Evolutionary conservation across 2,113 vertebrate genomes (phyloP).

Genomic region (Delphinapterus leucas): DNA sequence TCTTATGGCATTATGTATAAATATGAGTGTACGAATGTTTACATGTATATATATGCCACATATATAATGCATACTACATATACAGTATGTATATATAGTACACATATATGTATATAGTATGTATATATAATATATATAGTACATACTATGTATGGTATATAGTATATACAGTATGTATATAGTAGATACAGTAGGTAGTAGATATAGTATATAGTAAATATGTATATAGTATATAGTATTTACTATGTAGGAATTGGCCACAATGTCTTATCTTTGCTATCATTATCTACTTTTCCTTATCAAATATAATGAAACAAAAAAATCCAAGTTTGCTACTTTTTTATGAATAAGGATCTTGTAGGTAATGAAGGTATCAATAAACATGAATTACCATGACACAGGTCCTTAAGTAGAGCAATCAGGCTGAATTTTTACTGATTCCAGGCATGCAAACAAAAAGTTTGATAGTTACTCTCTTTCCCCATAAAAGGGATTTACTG

Average conservation of each 20-base stretch:
- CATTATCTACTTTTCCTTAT: neutral
- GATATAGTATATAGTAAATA: neutral
- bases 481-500: neutral
- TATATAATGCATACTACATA: neutral
- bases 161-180: neutral
- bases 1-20: neutral
- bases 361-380: neutral
- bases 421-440: neutral
- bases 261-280: neutral
- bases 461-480: neutral
- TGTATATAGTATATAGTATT: neutral
- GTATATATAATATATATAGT: neutral
- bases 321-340: neutral
- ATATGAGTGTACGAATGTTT: neutral
- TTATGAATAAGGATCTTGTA: neutral
- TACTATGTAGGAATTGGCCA: neutral
- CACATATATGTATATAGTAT: neutral
- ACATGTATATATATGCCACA: neutral
- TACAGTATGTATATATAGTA: neutral
- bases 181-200: neutral
- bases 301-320: neutral
- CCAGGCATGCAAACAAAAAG: neutral
- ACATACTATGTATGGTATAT: neutral
- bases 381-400: neutral
- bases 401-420: neutral